Base-by-base conservation (phyloP, 2,888 invertebrate genomes). In the Abrostola tripartita region DNA sequence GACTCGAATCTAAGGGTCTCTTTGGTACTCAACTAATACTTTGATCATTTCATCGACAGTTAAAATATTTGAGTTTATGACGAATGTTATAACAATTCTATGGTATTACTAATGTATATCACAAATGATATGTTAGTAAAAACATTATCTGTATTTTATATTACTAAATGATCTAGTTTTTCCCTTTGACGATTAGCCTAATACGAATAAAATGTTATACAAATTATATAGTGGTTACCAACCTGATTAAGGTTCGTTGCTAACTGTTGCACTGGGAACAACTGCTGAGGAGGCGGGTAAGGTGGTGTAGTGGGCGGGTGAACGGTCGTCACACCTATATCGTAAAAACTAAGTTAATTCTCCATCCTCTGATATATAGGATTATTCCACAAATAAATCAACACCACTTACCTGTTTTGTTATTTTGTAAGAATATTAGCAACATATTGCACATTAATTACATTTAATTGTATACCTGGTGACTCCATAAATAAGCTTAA, bases 211-310 rank as follows among this genome's bases (percentile, higher is more conserved):
- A 40, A 9, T 9, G 7, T 40, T 42, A 49, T 9, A 65, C 8
- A 6, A 0, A 49, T 5, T 52, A 36, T 44, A 10, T 7, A 8
- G 1, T 10, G 6, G 7, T 0, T 50, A 76, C 79, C 78, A 74
- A 92, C 91, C 93, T 93, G 89, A 87, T 90, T 90, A 85, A 93
- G 84, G 91, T 95, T 86, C 84, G 92, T 87, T 79, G 95, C 87
- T 84, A 95, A 86, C 75, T 95, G 95, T 78, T 95, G 94, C 75
- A 92, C 90, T 71, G 94, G 93, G 86, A 92, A 93, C 76, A 92
- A 74, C 74, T 93, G 90, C 85, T 94, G 89, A 73, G 92, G 92
- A 71, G 90, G 92, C 70, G 92, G 94, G 85, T 93, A 94, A 61
- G 91, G 93, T 60, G 92, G 93, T 70, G 90, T 90, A 68, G 90